These are phyloP conservation scores for Drosophila incognita DNA, from an alignment of 2,888 invertebrate genomes.

Conservation along the genomic window DNA sequence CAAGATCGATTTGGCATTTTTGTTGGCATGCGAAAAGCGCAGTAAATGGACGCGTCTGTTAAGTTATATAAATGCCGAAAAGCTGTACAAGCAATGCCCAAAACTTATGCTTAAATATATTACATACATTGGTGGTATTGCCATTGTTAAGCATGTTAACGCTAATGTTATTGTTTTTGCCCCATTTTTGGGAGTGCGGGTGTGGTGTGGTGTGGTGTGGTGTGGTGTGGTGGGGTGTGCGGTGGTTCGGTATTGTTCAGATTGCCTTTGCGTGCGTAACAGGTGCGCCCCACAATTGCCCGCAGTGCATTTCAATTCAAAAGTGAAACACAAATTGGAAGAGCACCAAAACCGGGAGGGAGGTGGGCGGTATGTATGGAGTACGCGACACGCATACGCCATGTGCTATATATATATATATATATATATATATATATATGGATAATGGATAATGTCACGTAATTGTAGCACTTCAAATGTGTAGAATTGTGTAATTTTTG, in stretches of 20 bases:
- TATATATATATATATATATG: conserved; percentile 8
- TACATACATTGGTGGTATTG: conserved; percentile 36
- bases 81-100: conserved; percentile 25
- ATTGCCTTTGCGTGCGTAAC: conserved; percentile 59
- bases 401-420: conserved; percentile 4
- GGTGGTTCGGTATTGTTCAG: conserved; percentile 3
- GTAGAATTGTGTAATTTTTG: conserved; percentile 56
- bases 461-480: conserved; percentile 42
- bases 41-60: conserved; percentile 7
- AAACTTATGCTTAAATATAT: conserved; percentile 52
- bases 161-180: conserved; percentile 54
- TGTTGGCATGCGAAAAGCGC: conserved; percentile 53
- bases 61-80: conserved; percentile 43
- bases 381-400: conserved; percentile 49
- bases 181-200: neutral
- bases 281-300: conserved; percentile 52
- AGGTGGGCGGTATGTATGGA: neutral
- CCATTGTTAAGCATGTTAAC: conserved; percentile 49
- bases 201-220: neutral
- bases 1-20: conserved; percentile 41
- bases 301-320: conserved; percentile 73
- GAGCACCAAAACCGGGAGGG: conserved; percentile 12
- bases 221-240: neutral
- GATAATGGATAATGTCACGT: conserved; percentile 44
- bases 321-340: conserved; percentile 50